phyloP scores from a whole-genome alignment of 2,888 invertebrate species.

The Hanleya hanleyi region DNA sequence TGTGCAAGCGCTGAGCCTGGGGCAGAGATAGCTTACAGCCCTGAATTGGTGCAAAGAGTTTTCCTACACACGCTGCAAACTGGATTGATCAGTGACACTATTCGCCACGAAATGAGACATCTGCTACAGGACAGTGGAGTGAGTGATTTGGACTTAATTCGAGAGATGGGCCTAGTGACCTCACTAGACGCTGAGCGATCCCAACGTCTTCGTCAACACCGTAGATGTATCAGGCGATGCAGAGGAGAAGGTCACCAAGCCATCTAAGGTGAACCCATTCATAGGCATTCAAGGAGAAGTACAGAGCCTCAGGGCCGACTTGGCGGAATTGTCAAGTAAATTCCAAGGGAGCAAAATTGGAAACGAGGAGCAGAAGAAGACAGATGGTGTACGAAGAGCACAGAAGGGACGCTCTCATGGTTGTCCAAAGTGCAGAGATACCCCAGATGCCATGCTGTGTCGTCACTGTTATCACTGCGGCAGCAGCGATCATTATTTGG shows the following conservation, averaged over 20 bases:
- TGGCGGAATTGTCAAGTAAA: neutral
- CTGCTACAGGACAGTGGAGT: conserved; percentile 1
- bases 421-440: neutral
- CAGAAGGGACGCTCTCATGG: neutral
- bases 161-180: neutral
- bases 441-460: neutral
- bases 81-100: neutral
- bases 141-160: conserved; percentile 13
- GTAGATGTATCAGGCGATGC: neutral
- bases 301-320: neutral
- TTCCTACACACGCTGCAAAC: conserved; percentile 11
- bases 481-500: conserved; percentile 3
- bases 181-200: conserved; percentile 13
- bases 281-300: neutral
- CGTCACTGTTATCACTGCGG: conserved; percentile 1
- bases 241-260: neutral
- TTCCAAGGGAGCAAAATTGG: too few species aligned
- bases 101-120: conserved; percentile 14
- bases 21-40: conserved; percentile 12
- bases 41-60: conserved; percentile 7
- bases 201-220: neutral
- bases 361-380: too few species aligned
- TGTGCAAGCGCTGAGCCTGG: conserved; percentile 11
- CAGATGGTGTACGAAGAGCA: too few species aligned
- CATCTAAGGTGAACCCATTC: neutral